Evolutionary conservation across 2,797 vertebrate genomes (phyloP).

Genomic region (Sebastiscus albofasciatus): DNA sequence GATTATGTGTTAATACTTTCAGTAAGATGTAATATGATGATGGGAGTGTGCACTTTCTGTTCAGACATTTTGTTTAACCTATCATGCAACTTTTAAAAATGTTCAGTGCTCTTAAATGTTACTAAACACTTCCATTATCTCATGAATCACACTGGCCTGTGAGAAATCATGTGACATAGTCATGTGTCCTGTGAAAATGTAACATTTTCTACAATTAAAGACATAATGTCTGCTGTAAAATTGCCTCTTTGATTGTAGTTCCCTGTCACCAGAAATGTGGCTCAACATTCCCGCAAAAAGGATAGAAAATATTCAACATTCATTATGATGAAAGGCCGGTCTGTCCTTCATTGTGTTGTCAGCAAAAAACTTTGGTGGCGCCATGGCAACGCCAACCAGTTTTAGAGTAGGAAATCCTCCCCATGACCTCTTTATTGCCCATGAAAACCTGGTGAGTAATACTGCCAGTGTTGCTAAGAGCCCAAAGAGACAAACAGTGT

Average conservation of each 20-base stretch:
- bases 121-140: background rate
- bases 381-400: conserved; percentile 66
- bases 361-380: background rate
- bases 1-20: conserved; percentile 54
- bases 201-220: conserved; percentile 42
- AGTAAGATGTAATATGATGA: conserved; percentile 41
- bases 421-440: conserved; percentile 64
- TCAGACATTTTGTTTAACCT: conserved; percentile 24
- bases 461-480: conserved; percentile 66
- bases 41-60: conserved; percentile 21
- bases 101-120: conserved; percentile 1
- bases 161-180: background rate
- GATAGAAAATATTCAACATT: conserved; percentile 9
- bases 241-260: background rate
- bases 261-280: conserved; percentile 6
- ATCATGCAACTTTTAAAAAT: background rate
- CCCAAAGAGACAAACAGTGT: conserved; percentile 47
- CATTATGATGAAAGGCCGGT: conserved; percentile 48
- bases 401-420: conserved; percentile 63
- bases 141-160: conserved; percentile 25
- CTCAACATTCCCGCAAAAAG: background rate
- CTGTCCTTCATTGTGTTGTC: conserved; percentile 52
- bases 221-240: conserved; percentile 20
- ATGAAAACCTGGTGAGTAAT: conserved; percentile 51
- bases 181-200: background rate